Evolutionary conservation across 2,797 vertebrate genomes (phyloP), one percentile per base, ranked within the genome.

Genomic region (Cossypha polioptera): DNA sequence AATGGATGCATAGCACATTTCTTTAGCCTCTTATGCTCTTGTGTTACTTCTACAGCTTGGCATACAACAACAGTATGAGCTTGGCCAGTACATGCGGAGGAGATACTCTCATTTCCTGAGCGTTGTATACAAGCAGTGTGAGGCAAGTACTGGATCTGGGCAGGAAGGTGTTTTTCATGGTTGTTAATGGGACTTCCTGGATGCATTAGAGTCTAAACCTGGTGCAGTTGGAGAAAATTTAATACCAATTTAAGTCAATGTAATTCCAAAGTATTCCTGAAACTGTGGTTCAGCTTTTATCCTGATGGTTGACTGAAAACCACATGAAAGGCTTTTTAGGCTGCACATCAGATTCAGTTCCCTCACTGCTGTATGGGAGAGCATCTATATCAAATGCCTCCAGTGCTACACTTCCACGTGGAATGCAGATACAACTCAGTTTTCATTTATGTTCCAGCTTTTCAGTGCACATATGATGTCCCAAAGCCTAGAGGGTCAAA

Each of bases 61-160:
- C 82, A 97, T 96, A 80, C 80, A 96, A n/a, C 98, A 98, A 16
- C 98, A 98, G 35, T 97, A 97, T 11, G 92, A 97, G 40, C 97
- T 98, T 86, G 98, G 98, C 76, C 45, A 94, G 45, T 97, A 96
- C 31, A 16, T 97, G 38, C 91, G 77, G 80, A 96, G 83, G 67
- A 97, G 97, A 96, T 98, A 98, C 19, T 62, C 54, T 42, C 73
- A 51, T 11, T 97, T 98, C 85, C 95, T 98, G 92, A 98, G 96
- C 4, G 16, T 65, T 26, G 72, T 87, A 13, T 98, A 98, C 84
- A 97, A 95, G 48, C 95, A 35, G 47, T 77, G 88, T 31, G 97
- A 98, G 97, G 98, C 86, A 97, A 98, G 96, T 97, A 71, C 69
- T 50, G 63, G 38, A 61, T 29, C n/a, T 40, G 53, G 76, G 18